phyloP scores from a whole-genome alignment of 2,888 invertebrate genomes.

The Tinea pellionella region DNA sequence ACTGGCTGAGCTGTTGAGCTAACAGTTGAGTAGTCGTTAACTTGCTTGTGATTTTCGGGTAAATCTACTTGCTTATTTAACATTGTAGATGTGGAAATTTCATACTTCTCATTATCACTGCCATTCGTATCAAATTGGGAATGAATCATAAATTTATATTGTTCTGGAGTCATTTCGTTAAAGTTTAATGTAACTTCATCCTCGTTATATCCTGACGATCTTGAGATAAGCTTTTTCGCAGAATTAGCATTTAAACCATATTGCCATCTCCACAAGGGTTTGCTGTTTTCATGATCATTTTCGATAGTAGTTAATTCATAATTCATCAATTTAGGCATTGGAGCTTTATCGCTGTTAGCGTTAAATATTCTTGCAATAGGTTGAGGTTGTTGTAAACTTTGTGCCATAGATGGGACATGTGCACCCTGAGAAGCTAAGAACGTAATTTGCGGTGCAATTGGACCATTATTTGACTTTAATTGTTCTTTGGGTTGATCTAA shows the following conservation, averaged over 20 bases:
- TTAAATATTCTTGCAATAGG: conserved; percentile 37
- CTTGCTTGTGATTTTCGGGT: neutral
- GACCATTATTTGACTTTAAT: conserved; percentile 35
- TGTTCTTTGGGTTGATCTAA: conserved; percentile 39
- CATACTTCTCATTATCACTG: conserved; percentile 15
- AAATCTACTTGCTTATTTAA: neutral
- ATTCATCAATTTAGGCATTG: conserved; percentile 53
- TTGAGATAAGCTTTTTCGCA: conserved; percentile 51
- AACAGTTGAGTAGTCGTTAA: neutral
- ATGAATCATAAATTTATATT: conserved; percentile 49
- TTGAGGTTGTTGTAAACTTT: conserved; percentile 31
- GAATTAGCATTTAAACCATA: conserved; percentile 46
- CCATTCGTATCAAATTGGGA: conserved; percentile 33
- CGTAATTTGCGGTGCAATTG: conserved; percentile 57
- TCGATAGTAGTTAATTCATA: conserved; percentile 49
- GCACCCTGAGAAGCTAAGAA: conserved; percentile 61
- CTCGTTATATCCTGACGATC: conserved; percentile 43
- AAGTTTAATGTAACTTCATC: conserved; percentile 59
- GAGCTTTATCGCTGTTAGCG: conserved; percentile 36
- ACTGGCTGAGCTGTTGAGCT: conserved; percentile 12
- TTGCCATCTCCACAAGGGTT: conserved; percentile 60
- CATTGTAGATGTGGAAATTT: neutral
- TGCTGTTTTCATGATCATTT: conserved; percentile 43
- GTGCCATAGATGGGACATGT: conserved; percentile 40
- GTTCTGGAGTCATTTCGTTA: conserved; percentile 51